Evolutionary conservation across 2,888 invertebrate genomes (phyloP).

Genomic region (Hartigia nigra): DNA sequence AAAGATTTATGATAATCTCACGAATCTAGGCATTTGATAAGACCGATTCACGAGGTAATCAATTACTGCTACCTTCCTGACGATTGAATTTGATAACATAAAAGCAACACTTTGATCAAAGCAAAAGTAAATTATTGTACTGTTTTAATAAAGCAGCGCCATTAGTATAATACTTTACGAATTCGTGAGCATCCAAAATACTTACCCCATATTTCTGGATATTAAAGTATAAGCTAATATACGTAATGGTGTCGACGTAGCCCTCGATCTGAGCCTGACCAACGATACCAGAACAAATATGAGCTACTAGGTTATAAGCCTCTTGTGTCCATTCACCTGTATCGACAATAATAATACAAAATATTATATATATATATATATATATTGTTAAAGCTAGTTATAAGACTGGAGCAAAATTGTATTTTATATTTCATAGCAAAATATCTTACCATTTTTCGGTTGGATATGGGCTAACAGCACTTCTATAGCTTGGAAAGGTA

Average conservation of each 20-base stretch:
- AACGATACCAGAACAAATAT: constrained; percentile 84
- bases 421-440: not conserved
- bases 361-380: constrained; percentile 6
- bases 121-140: constrained; percentile 1
- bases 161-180: not conserved
- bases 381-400: not conserved
- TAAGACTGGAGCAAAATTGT: constrained; percentile 1
- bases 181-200: constrained; percentile 29
- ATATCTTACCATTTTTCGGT: constrained; percentile 76
- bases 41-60: not conserved
- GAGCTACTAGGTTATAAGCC: constrained; percentile 81
- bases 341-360: constrained; percentile 55
- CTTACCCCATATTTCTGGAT: constrained; percentile 78
- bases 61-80: not conserved
- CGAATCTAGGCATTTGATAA: not conserved
- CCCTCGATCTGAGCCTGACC: constrained; percentile 90
- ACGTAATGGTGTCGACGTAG: constrained; percentile 82
- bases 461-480: constrained; percentile 91
- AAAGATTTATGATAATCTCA: not conserved
- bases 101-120: not conserved
- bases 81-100: not conserved
- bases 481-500: constrained; percentile 98
- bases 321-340: constrained; percentile 78
- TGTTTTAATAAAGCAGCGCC: not conserved
- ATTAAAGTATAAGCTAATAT: constrained; percentile 85